Evolutionary conservation across 2,113 vertebrate genomes (phyloP).

Genomic region (Sinocyclocheilus maitianheensis): DNA sequence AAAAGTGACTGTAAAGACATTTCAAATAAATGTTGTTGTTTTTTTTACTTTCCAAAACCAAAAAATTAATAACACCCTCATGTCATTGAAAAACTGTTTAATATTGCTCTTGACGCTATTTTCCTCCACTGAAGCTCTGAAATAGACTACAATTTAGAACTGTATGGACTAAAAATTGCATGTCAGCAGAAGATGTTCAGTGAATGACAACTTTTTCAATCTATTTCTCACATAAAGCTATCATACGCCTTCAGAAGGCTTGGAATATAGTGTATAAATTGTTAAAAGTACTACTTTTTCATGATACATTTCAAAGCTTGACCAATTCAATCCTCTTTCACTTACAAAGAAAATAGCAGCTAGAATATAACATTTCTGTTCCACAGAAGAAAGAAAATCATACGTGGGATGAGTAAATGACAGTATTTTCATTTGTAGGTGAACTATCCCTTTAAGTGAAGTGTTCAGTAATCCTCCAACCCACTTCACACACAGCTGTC

Average conservation of each 20-base stretch:
- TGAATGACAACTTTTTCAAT: neutral
- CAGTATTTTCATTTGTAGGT: neutral
- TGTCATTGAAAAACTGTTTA: neutral
- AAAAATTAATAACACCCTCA: neutral
- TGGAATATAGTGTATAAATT: neutral
- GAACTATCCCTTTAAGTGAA: constrained; percentile 17
- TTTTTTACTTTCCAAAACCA: neutral
- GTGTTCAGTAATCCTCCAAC: constrained; percentile 18
- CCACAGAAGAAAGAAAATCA: neutral
- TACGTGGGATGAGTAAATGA: neutral
- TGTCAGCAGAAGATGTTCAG: neutral
- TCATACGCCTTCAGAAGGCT: neutral
- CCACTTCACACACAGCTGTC: constrained; percentile 15
- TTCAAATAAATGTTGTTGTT: neutral
- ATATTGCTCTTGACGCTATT: neutral
- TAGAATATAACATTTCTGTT: neutral
- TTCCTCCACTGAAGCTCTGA: neutral
- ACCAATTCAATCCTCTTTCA: neutral
- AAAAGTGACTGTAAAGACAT: neutral
- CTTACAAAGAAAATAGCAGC: neutral
- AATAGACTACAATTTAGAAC: neutral
- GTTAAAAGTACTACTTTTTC: neutral
- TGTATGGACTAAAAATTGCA: neutral
- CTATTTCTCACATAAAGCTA: no score
- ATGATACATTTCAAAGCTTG: constrained; percentile 4